phyloP scores from a whole-genome alignment of 2,888 invertebrate species.

The Cerastoderma edule region DNA sequence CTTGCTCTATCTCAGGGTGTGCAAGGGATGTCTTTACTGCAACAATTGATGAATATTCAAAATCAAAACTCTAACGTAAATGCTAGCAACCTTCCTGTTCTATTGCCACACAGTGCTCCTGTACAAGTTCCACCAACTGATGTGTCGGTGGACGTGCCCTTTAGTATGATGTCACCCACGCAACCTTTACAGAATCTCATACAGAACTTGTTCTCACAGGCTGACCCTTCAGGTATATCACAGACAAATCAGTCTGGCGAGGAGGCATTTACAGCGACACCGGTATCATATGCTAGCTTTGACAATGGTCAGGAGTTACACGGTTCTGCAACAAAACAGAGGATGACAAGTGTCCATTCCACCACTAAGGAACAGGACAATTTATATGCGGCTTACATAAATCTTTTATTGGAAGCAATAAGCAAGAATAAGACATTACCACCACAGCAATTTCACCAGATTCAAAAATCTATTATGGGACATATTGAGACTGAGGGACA shows the following conservation, averaged over 20 bases:
- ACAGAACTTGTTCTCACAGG: conserved; percentile 31
- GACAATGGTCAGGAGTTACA: neutral
- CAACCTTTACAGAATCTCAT: conserved; percentile 51
- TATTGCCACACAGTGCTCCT: neutral
- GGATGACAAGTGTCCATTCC: neutral
- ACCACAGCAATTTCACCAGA: conserved; percentile 17
- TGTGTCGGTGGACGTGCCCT: neutral
- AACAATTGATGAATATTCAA: conserved; percentile 4
- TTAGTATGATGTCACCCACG: conserved; percentile 31
- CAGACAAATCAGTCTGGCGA: neutral
- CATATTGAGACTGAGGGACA: neutral
- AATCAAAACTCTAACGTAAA: neutral
- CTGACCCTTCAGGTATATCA: neutral
- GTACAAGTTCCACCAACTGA: neutral
- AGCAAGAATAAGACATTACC: conserved; percentile 7
- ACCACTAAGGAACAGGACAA: conserved; percentile 3
- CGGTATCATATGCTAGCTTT: neutral
- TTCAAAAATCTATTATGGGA: conserved; percentile 4
- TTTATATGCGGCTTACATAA: conserved; percentile 2
- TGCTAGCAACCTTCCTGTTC: neutral
- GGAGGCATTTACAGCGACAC: neutral
- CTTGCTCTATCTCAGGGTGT: neutral
- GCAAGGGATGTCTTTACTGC: neutral
- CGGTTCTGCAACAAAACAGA: neutral
- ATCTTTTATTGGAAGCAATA: conserved; percentile 14